These are phyloP conservation scores for Papilio polyxenes DNA, from an alignment of 1,140 invertebrate species.

Conservation along the genomic window DNA sequence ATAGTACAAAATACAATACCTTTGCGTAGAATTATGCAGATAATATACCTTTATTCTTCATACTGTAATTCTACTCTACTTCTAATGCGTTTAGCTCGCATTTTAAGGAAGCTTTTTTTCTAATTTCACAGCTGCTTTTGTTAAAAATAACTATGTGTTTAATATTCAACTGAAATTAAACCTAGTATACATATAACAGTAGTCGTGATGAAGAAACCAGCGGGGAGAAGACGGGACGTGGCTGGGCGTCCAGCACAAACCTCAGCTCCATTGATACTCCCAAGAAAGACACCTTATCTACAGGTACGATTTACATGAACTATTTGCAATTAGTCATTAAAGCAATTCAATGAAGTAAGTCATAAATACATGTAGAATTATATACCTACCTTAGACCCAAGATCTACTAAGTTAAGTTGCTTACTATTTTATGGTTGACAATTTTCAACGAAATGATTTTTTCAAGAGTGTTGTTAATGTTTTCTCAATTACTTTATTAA, in stretches of 20 bases:
- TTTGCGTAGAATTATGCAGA: neutral
- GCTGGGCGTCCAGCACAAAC: conserved; percentile 83
- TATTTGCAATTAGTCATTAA: neutral
- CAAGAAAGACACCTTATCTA: conserved; percentile 76
- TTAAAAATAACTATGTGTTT: neutral
- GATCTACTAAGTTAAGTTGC: too few species aligned
- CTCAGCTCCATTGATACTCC: conserved; percentile 65
- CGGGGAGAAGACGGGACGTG: conserved; percentile 64
- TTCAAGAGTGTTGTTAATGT: neutral
- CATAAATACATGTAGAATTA: neutral
- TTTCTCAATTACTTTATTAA: neutral
- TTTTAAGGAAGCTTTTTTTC: too few species aligned
- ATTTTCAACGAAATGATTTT: neutral
- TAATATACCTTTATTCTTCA: neutral
- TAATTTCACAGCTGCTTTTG: neutral
- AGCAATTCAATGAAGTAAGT: neutral
- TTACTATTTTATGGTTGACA: too few species aligned
- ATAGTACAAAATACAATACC: neutral
- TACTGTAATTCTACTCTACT: too few species aligned
- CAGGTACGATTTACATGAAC: conserved; percentile 56
- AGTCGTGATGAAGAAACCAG: conserved; percentile 72
- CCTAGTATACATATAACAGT: conserved; percentile 45
- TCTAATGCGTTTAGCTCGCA: too few species aligned
- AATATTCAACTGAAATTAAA: neutral
- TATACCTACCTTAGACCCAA: too few species aligned